Evolutionary conservation across 2,888 invertebrate genomes (phyloP), one percentile per base, ranked within the genome.

Genomic region (Drosophila atroscutellata): DNA sequence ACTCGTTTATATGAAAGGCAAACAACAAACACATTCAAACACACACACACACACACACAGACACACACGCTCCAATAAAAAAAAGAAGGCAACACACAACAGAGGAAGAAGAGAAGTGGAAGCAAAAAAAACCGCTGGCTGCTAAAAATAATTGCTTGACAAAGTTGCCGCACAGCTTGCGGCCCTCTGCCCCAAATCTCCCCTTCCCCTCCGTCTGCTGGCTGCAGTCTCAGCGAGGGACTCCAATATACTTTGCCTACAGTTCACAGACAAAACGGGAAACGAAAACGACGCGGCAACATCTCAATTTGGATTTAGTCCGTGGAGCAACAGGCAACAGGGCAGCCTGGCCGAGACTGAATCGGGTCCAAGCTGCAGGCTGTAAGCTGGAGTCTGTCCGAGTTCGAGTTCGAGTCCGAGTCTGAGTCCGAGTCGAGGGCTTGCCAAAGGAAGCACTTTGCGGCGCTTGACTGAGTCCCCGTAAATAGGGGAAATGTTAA

Each of bases 91-190:
- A 39, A 9, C 24, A 24, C 45, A 15, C 13, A 32, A 56, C 15
- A 24, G 13, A 13, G 45, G 4, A 15, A 8, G 30, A 4, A 13
- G 11, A 3, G 13, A 20, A 15, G 18, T 7, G 28, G 0, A 24
- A 28, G 13, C 13, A 30, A 45, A 13, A 18, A 42, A 50, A 51
- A 54, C 3, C 58, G 47, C 49, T 71, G 39, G 42, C 55, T 66
- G 72, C 76, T 80, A 77, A 83, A 88, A 85, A 83, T 88, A 89
- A 86, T 85, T 85, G 87, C 89, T 86, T 70, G 73, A 88, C 86
- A 79, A 81, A 88, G 83, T 88, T 84, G 83, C 37, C 86, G 61
- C 77, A 84, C 83, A 76, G 87, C 82, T 81, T 79, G 76, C 57
- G 69, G 75, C 64, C 56, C 54, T 45, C 39, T 55, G 32, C 24